Evolutionary conservation across 2,113 vertebrate genomes (phyloP).

Genomic region (Psittacus erithacus): DNA sequence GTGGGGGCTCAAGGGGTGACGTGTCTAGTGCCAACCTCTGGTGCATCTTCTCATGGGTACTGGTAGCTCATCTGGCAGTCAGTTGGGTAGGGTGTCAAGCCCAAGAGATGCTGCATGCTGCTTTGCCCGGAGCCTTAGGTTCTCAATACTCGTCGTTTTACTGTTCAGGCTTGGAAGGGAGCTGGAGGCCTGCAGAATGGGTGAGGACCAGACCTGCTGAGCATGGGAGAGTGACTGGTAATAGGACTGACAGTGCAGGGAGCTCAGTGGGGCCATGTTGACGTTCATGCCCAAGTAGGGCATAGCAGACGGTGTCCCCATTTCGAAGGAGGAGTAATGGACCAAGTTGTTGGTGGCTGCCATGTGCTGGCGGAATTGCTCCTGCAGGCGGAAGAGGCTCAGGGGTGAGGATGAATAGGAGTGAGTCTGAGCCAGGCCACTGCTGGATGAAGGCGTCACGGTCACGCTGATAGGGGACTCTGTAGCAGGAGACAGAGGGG

Average conservation of each 20-base stretch:
- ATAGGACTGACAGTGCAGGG: slow-evolving; percentile 96
- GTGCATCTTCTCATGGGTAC: neutral
- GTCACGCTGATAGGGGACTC: slow-evolving; percentile 85
- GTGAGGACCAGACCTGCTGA: slow-evolving; percentile 95
- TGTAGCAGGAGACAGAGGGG: slow-evolving; percentile 69
- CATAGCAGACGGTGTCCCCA: slow-evolving; percentile 87
- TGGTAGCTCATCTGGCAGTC: slow-evolving; percentile 38
- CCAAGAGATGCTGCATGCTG: slow-evolving; percentile 95
- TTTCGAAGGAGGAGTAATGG: slow-evolving; percentile 96
- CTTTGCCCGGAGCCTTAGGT: slow-evolving; percentile 95
- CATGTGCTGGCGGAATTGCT: slow-evolving; percentile 99
- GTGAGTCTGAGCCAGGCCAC: slow-evolving; percentile 85
- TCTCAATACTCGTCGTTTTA: slow-evolving; percentile 99
- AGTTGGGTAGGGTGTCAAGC: slow-evolving; percentile 94
- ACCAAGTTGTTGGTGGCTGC: slow-evolving; percentile 97
- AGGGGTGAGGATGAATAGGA: slow-evolving; percentile 97
- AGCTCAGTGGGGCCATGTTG: slow-evolving; percentile 91
- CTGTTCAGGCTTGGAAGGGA: slow-evolving; percentile 90
- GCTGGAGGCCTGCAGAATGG: slow-evolving; percentile 87
- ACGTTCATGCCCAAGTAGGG: slow-evolving; percentile 95
- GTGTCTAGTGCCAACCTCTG: neutral
- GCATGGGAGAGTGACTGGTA: slow-evolving; percentile 96
- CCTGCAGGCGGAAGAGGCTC: slow-evolving; percentile 97
- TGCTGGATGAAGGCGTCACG: slow-evolving; percentile 78
- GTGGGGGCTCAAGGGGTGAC: neutral